Evolutionary conservation across 2,888 invertebrate genomes (phyloP), one percentile per base, ranked within the genome.

Genomic region (Hydropsyche betteni): DNA sequence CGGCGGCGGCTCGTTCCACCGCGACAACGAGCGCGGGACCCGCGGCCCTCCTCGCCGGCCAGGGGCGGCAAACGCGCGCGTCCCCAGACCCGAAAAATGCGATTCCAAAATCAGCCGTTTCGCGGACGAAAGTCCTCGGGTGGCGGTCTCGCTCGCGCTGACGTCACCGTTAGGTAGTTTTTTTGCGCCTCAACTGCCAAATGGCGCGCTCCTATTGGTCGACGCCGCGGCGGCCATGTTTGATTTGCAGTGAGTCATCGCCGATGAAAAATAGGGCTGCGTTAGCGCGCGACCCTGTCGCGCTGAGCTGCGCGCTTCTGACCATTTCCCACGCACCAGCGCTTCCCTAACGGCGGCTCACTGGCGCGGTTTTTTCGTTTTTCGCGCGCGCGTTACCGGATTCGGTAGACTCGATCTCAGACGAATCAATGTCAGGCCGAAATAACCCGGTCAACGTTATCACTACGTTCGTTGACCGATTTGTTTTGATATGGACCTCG

Each of bases 171-270:
- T 81, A 83, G 85, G 85, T 85, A 84, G 83, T 82, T 83, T 81
- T 81, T 82, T 82, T 81, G 80, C 80, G 12, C 36, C 34, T 75
- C 75, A 77, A 79, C 79, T 75, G 77, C 79, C 81, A 81, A 81
- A 83, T 80, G 81, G 79, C 79, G 81, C 55, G 50, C 76, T 79
- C 74, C 80, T 82, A 87, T 87, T 87, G 87, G 87, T 82, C 76
- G 81, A 81, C 77, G 79, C 80, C 80, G 80, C 84, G 86, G 88
- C 89, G 87, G 90, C 90, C 90, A 90, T 90, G 2, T 88, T 91
- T 90, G 88, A 85, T 82, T 84, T 83, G 83, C 88, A 89, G 86
- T 90, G 90, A 89, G 87, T 89, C 88, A 89, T 88, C 88, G 86
- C 81, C 86, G 86, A 86, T 86, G 89, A 89, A 90, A 89, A 89